These are phyloP conservation scores for Bhutanitis thaidina DNA, from an alignment of 2,888 invertebrate species.

Conservation along the genomic window DNA sequence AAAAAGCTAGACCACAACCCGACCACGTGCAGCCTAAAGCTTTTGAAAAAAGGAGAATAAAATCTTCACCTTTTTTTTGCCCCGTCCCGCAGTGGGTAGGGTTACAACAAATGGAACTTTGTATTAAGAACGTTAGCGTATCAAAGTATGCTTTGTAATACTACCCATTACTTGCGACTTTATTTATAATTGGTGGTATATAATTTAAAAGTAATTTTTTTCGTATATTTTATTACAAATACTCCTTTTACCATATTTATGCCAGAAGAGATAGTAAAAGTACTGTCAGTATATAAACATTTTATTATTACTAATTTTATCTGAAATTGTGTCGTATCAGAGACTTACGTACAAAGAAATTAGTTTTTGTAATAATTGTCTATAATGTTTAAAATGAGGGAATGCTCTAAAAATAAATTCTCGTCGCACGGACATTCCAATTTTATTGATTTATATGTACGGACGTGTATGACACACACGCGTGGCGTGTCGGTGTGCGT, in stretches of 20 bases:
- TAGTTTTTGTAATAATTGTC: no score
- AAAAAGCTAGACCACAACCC: constrained; percentile 68
- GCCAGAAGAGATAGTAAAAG: no score
- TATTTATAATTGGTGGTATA: no score
- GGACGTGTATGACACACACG: constrained; percentile 5
- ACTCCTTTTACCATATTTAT: neutral
- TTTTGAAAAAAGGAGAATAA: constrained; percentile 59
- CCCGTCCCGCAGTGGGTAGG: constrained; percentile 59
- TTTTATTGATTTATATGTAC: constrained; percentile 22
- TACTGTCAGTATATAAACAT: no score
- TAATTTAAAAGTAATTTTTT: no score
- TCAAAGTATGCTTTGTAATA: constrained; percentile 33
- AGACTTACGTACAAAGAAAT: no score
- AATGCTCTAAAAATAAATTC: no score
- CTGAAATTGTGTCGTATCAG: no score
- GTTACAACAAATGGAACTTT: constrained; percentile 70
- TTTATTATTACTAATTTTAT: no score
- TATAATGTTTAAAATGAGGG: no score
- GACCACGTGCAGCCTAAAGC: constrained; percentile 71
- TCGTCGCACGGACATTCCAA: neutral
- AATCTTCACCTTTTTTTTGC: constrained; percentile 58
- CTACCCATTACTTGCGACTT: neutral
- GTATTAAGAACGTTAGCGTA: constrained; percentile 47
- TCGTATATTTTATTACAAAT: no score
- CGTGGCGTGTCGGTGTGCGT: constrained; percentile 35